Percentiles rank a stretch among this genome's conserved stretches.
Evolutionary conservation across 2,888 invertebrate genomes (phyloP).

Genomic region (Eristalis intricaria): DNA sequence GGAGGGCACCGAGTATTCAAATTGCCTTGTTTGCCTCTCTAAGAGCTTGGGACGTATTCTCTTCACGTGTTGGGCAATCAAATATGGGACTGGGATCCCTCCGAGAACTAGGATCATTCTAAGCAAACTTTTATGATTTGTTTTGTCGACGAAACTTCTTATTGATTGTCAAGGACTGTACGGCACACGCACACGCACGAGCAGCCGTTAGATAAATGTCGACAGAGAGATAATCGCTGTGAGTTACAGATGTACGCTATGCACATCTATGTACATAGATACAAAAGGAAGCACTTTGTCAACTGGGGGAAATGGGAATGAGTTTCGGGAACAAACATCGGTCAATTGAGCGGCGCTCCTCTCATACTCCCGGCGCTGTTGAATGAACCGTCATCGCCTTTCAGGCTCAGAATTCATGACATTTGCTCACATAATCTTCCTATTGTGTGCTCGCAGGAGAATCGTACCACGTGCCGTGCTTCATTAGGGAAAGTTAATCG

Average conservation of each 20-base stretch:
- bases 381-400: background rate
- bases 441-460: background rate
- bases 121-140: background rate
- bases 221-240: background rate
- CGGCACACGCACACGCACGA: background rate
- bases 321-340: background rate
- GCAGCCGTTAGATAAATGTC: background rate
- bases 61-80: background rate
- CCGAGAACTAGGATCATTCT: background rate
- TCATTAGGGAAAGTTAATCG: background rate
- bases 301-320: background rate
- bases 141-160: background rate
- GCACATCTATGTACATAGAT: no score
- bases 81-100: background rate
- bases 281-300: background rate
- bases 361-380: background rate
- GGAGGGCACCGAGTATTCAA: background rate
- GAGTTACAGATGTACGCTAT: background rate
- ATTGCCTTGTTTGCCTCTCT: background rate
- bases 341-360: background rate
- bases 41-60: background rate
- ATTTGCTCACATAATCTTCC: background rate
- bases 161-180: background rate
- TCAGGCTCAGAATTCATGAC: background rate
- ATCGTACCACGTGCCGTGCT: background rate